These are phyloP conservation scores for Anagrus nilaparvatae DNA, from an alignment of 1,140 invertebrate genomes.

Conservation along the genomic window DNA sequence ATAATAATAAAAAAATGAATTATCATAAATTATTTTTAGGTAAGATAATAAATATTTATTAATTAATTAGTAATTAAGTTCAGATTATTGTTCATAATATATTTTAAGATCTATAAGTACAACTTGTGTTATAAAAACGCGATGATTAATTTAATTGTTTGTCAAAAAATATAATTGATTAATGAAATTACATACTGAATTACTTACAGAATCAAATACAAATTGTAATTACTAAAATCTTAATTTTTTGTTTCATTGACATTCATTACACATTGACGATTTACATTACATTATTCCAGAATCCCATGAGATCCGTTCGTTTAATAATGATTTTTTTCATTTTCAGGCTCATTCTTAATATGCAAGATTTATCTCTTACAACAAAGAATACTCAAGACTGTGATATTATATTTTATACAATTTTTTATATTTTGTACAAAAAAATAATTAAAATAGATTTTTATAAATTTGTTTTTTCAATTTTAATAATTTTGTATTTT, in stretches of 20 bases:
- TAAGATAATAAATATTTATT: no score
- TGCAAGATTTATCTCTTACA: conserved; percentile 21
- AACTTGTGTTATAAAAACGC: no score
- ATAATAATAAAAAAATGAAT: no score
- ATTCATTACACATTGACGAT: conserved; percentile 16
- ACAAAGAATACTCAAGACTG: conserved; percentile 38
- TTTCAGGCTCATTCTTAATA: conserved; percentile 36
- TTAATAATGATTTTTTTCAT: conserved; percentile 25
- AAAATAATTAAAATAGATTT: no score
- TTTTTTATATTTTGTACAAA: conserved; percentile 19
- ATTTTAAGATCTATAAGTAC: no score
- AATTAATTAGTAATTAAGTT: no score
- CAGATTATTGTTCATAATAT: no score
- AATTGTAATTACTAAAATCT: conserved; percentile 19
- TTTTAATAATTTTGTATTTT: no score
- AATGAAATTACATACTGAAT: conserved; percentile 14
- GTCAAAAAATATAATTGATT: not conserved
- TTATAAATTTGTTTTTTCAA: no score
- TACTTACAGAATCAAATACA: conserved; percentile 30
- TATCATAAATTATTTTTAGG: no score
- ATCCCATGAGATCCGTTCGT: conserved; percentile 7
- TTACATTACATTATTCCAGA: no score
- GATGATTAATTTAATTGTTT: no score
- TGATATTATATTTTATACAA: conserved; percentile 28
- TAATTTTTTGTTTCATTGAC: conserved; percentile 18